Percentiles rank a stretch among this genome's conserved stretches.
phyloP scores from a whole-genome alignment of 2,797 vertebrate species.

The Perodicticus potto region DNA sequence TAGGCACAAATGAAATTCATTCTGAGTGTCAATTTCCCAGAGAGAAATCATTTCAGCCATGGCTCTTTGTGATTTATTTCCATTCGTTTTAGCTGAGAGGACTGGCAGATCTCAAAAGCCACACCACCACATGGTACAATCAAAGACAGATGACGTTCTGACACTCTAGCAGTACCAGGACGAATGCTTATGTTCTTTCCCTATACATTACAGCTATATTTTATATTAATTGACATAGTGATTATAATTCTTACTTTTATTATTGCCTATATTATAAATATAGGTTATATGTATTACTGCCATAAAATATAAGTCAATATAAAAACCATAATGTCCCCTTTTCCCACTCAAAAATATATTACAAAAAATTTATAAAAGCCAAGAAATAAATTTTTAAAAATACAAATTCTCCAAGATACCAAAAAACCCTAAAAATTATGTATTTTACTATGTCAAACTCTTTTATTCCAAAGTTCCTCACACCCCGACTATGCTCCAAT shows the following conservation, averaged over 20 bases:
- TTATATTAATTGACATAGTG: not conserved
- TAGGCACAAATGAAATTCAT: conserved; percentile 30
- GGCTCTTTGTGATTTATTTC: conserved; percentile 68
- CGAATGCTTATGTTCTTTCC: not conserved
- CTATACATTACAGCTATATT: not conserved
- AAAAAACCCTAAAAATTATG: not conserved
- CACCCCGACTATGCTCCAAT: not conserved
- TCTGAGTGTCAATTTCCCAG: conserved; percentile 72
- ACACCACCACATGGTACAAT: conserved; percentile 75
- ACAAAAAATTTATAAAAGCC: not conserved
- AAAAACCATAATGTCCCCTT: not conserved
- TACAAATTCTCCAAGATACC: not conserved
- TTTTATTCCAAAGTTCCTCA: not conserved
- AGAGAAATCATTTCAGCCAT: conserved; percentile 35
- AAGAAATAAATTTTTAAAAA: not conserved
- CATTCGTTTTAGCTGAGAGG: conserved; percentile 80
- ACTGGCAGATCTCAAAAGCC: conserved; percentile 71
- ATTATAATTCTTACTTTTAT: not conserved
- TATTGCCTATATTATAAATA: not conserved
- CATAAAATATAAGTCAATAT: not conserved
- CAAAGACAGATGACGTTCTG: conserved; percentile 74
- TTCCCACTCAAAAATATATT: not conserved
- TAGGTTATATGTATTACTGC: not conserved
- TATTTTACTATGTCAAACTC: not conserved
- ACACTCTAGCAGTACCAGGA: conserved; percentile 53